Evolutionary conservation across 2,888 invertebrate species (phyloP).

Genomic region (Julus scanicus): DNA sequence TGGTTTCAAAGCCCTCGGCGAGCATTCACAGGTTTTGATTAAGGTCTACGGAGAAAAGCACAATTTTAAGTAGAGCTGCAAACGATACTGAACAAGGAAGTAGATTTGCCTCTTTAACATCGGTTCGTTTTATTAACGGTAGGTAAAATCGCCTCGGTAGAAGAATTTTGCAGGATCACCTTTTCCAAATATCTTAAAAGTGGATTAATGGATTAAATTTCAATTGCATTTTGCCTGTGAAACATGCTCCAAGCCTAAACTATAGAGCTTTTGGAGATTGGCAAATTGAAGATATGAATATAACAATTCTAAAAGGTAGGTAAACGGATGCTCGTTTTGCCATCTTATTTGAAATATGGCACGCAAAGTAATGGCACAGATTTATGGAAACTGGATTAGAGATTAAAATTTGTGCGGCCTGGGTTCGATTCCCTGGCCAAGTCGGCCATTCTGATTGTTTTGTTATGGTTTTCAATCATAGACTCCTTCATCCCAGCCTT

Average conservation of each 20-base stretch:
- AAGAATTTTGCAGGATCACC: neutral
- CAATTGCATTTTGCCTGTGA: neutral
- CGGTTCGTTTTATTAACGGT: neutral
- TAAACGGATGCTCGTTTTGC: neutral
- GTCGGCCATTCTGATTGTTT: neutral
- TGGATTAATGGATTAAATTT: neutral
- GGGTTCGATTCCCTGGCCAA: neutral
- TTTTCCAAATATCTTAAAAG: neutral
- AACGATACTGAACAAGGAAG: neutral
- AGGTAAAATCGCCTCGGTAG: neutral
- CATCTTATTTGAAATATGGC: neutral
- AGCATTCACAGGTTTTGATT: conserved; percentile 19
- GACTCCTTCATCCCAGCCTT: too few species aligned
- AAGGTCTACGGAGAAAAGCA: neutral
- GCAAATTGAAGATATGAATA: neutral
- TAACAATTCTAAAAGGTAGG: neutral
- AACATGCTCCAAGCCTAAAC: neutral
- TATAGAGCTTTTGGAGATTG: neutral
- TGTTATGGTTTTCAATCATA: neutral
- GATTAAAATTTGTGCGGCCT: neutral
- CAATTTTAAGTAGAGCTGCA: neutral
- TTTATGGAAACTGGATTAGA: neutral
- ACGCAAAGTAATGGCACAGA: neutral
- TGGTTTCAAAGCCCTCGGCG: neutral
- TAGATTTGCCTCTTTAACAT: neutral